Evolutionary conservation across 1,140 invertebrate genomes (phyloP), one percentile per base, ranked within the genome.

Genomic region (Trypoxylus dichotomus): DNA sequence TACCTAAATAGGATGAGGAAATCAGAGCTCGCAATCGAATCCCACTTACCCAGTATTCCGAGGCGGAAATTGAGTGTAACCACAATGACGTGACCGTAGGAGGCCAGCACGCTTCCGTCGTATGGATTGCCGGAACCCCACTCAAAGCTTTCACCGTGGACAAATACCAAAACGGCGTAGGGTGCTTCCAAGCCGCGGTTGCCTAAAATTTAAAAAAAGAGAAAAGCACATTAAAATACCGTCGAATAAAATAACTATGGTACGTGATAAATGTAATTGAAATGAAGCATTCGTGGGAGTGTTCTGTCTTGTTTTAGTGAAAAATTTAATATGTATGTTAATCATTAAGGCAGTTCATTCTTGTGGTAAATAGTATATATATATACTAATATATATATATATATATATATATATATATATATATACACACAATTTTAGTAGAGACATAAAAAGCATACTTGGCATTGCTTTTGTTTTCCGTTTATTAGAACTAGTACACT

Each of bases 11-110:
- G 60, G 60, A 68, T 68, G 60, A 68, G 60, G 60, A 68, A 68
- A 68, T 68, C 60, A 24, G 60, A 68, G 27, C 27, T 68, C 24
- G 27, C 60, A 68, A 68, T 68, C 72, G 19, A 43, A 27, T 74
- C 32, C 68, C 24, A 84, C 89, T 90, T 89, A 96, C 95, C 95
- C 83, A 97, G 87, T 79, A 96, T 90, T 76, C 95, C 95, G 78
- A 97, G 90, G 78, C 96, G 91, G 89, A 96, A 96, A 89, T 96
- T 97, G 81, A 97, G 87, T 37, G 94, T 96, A 82, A 97, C 91
- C 83, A 97, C 95, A 83, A 97, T 94, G 79, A 97, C 92, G 85
- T 96, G 92, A 76, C 95, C 94, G 83, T 93, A 93, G 81, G 94
- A 94, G 29, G 95, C 94, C 29, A 97, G 89, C n/a, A 95, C 93